Conservation (phyloP, 2,797 vertebrate genomes). For the Pantherophis alleghaniensis region DNA sequence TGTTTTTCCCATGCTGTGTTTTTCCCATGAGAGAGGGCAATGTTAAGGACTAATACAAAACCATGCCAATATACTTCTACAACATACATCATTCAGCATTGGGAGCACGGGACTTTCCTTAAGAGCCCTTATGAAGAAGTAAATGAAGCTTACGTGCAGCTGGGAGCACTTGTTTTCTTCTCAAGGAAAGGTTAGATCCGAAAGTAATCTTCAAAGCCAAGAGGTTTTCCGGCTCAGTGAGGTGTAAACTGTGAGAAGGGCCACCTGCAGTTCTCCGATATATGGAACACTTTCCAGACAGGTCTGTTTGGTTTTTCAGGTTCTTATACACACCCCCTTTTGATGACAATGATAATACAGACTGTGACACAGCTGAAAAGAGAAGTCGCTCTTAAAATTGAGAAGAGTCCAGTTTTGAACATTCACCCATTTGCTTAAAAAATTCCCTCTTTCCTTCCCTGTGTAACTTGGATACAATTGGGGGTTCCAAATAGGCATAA, state of each 20-base stretch:
- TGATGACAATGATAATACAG: conserved; percentile 66
- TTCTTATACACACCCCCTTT: conserved; percentile 64
- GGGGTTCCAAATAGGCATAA: neutral
- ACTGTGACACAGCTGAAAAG: conserved; percentile 45
- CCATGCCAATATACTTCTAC: neutral
- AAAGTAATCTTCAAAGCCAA: conserved; percentile 53
- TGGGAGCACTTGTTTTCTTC: conserved; percentile 30
- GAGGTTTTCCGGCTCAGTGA: conserved; percentile 43
- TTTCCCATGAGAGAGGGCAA: neutral
- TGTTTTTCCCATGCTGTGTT: neutral
- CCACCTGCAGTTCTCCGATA: conserved; percentile 65
- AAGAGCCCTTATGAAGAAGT: conserved; percentile 49
- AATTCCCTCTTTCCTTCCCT: conserved; percentile 1
- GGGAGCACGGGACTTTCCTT: conserved; percentile 31
- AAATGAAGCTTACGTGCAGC: conserved; percentile 67
- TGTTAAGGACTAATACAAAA: neutral
- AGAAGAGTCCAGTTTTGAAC: conserved; percentile 58
- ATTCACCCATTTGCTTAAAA: neutral
- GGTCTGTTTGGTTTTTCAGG: conserved; percentile 74
- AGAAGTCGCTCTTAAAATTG: conserved; percentile 36
- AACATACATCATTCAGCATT: neutral
- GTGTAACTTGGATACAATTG: neutral
- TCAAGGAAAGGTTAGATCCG: conserved; percentile 47
- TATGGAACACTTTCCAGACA: conserved; percentile 66
- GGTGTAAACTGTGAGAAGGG: conserved; percentile 55